Base-by-base conservation (phyloP, 2,113 vertebrate species). In the Mirza zaza region DNA sequence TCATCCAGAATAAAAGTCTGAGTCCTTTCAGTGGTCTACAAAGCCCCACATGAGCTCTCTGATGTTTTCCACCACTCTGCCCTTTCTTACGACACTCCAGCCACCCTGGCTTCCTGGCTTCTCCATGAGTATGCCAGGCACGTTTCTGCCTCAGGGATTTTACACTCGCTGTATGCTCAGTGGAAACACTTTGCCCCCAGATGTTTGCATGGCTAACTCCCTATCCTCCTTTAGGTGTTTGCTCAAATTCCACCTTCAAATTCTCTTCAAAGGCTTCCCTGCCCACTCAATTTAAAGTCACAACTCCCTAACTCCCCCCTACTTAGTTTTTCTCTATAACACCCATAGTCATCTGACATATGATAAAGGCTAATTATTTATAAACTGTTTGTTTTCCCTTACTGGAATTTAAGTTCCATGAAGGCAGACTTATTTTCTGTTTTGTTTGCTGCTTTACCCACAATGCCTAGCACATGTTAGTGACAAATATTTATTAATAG, bases 391-490 rank as follows among this genome's bases (percentile, higher is more conserved):
- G 29, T 68, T 91, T 79, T 81, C 17, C 45, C 25, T 48, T 63
- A 39, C 17, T 87, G 57, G 55, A 93, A 86, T 85, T 91, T 84
- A 79, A 89, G 14, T 8, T 94, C 77, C 3, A 42, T 57, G 42
- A 83, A 36, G n/a, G 36, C 36, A 93, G 20, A 65, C 34, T 61
- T 65, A 71, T 71, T 92, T 73, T 81, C 29, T 65, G 23, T 52
- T 67, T 59, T 32, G 17, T 34, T 89, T 91, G 15, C 39, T 83
- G 12, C 12, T 75, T 70, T 87, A 80, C 57, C 25, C 23, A 5
- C 48, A 84, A 21, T n/a, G 32, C 17, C 36, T 42, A 32, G 34
- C 25, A 83, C 13, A n/a, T 45, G n/a, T 55, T 52, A 63, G 57
- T 68, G 86, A 87, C 68, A 80, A 80, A 36, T 81, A 45, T 15